Conservation (phyloP, 2,113 vertebrate species). For the Taxidea taxus region DNA sequence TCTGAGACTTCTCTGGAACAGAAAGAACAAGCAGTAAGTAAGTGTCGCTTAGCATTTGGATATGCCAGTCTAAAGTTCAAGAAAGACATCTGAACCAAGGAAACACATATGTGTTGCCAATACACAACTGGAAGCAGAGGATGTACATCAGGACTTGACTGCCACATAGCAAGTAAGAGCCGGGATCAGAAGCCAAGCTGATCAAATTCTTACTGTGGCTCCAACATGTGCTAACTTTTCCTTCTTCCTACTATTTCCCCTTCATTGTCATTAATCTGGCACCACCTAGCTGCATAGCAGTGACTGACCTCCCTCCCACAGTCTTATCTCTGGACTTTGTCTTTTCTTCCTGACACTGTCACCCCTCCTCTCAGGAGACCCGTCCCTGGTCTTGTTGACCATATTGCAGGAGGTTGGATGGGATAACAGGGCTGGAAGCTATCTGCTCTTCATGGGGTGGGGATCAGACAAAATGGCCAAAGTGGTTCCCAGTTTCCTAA, state of each 20-base stretch:
- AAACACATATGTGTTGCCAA: neutral
- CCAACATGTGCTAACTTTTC: neutral
- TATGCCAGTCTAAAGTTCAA: neutral
- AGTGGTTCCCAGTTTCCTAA: neutral
- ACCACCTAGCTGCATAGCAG: neutral
- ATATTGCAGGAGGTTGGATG: neutral
- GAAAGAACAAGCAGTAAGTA: neutral
- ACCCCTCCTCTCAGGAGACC: neutral
- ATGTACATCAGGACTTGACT: neutral
- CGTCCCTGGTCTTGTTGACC: neutral
- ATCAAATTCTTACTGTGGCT: too few relatives aligned
- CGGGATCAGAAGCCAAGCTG: neutral
- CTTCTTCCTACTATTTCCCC: neutral
- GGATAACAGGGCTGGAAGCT: neutral
- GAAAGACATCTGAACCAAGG: neutral
- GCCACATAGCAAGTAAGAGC: neutral
- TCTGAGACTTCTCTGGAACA: neutral
- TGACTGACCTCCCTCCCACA: neutral
- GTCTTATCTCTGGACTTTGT: neutral
- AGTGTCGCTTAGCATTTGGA: neutral
- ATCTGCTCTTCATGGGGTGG: rapidly evolving
- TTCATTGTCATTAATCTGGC: neutral
- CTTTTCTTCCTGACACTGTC: neutral
- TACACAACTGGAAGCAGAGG: neutral
- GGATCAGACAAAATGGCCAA: rapidly evolving